Evolutionary conservation across 2,113 vertebrate species (phyloP).

Genomic region (Orientallactaga bullata): DNA sequence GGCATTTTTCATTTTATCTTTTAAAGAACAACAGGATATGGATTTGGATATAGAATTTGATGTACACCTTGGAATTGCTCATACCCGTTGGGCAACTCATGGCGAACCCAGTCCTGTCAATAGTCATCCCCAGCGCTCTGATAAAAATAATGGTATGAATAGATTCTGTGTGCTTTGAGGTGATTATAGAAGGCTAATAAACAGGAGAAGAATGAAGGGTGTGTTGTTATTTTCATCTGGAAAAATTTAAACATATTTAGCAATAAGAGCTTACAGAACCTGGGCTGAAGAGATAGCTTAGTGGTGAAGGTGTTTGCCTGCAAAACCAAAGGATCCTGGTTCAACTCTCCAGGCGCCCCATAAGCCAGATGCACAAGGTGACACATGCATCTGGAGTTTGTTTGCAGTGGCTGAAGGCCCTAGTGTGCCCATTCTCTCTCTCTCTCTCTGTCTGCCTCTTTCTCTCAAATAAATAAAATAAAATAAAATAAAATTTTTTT

Average conservation of each 20-base stretch:
- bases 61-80: slow-evolving; percentile 97
- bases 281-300: too few species aligned
- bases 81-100: slow-evolving; percentile 98
- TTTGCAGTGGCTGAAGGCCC: too few species aligned
- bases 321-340: too few species aligned
- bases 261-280: background rate
- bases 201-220: slow-evolving; percentile 6
- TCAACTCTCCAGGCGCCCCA: too few species aligned
- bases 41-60: slow-evolving; percentile 98
- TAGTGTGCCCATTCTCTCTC: too few species aligned
- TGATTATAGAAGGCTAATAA: background rate
- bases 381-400: too few species aligned
- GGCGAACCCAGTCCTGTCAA: slow-evolving; percentile 96
- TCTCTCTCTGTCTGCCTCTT: too few species aligned
- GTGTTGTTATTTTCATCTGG: slow-evolving; percentile 65
- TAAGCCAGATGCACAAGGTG: too few species aligned
- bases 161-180: background rate
- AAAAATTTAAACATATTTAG: slow-evolving; percentile 40
- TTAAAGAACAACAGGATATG: slow-evolving; percentile 94
- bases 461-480: too few species aligned
- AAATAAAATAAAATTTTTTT: too few species aligned
- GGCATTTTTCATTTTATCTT: slow-evolving; percentile 54
- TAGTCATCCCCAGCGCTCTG: slow-evolving; percentile 97
- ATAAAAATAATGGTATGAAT: slow-evolving; percentile 94
- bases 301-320: too few species aligned